phyloP scores from a whole-genome alignment of 1,140 invertebrate species.

The Drosophila subpulchrella region DNA sequence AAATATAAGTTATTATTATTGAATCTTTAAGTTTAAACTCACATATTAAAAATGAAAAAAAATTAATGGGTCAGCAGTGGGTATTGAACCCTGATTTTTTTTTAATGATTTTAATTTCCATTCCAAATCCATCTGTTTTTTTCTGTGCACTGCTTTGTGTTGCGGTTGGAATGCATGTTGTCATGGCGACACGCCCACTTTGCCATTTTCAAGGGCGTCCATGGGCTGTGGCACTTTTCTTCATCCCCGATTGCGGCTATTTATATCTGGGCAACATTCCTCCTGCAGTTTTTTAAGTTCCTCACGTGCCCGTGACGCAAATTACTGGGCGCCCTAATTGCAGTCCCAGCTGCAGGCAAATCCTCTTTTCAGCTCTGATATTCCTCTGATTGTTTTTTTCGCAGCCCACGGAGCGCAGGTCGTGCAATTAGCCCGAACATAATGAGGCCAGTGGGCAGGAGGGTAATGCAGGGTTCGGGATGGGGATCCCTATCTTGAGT shows the following conservation, averaged over 20 bases:
- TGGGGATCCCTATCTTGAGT: slow-evolving; percentile 12
- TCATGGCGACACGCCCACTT: slow-evolving; percentile 71
- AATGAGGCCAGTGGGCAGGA: slow-evolving; percentile 26
- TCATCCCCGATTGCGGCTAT: slow-evolving; percentile 25
- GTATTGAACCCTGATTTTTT: too few relatives aligned
- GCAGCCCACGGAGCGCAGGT: slow-evolving; percentile 25
- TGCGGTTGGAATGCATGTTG: slow-evolving; percentile 43
- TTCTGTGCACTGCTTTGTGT: slow-evolving; percentile 24
- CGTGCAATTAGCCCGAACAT: slow-evolving; percentile 39
- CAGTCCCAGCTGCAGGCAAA: slow-evolving; percentile 45
- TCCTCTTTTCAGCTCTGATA: slow-evolving; percentile 23
- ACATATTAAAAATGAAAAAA: too few relatives aligned
- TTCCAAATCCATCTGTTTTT: neutral
- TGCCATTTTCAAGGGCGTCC: slow-evolving; percentile 63
- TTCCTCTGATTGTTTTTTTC: slow-evolving; percentile 28
- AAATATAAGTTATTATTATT: too few relatives aligned
- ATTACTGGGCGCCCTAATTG: slow-evolving; percentile 48
- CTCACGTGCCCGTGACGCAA: slow-evolving; percentile 57
- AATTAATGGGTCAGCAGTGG: too few relatives aligned
- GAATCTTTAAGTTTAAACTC: too few relatives aligned
- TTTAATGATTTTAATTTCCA: neutral
- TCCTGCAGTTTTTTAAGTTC: slow-evolving; percentile 26
- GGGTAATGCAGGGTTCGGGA: neutral
- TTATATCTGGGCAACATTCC: slow-evolving; percentile 35
- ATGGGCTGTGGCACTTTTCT: slow-evolving; percentile 7